Conservation (phyloP, 2,113 vertebrate genomes). For the Protobothrops mucrosquamatus region DNA sequence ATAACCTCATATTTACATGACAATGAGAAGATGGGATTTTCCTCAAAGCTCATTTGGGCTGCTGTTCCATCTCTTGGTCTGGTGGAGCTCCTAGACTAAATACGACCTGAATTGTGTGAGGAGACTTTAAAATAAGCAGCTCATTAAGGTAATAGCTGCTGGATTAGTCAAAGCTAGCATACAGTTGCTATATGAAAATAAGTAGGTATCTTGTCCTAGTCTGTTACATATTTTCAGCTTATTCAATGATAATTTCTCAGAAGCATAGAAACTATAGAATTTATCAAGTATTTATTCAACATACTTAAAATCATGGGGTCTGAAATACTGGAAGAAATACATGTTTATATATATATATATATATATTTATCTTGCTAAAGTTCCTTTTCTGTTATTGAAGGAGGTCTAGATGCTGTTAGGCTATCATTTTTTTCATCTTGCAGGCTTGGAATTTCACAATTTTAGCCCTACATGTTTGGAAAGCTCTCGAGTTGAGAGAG, state of each 20-base stretch:
- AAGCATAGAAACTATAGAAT: not conserved
- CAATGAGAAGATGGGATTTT: conserved; percentile 34
- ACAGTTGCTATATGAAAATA: not conserved
- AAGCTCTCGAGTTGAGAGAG: not conserved
- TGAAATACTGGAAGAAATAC: not conserved
- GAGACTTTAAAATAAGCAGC: conserved; percentile 38
- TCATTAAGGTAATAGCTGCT: conserved; percentile 32
- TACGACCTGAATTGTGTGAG: conserved; percentile 30
- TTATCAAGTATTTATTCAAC: not conserved
- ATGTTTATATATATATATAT: not conserved
- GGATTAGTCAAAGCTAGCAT: not conserved
- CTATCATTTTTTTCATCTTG: not conserved
- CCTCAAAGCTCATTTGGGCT: conserved; percentile 31
- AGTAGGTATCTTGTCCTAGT: not conserved
- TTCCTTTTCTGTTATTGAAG: not conserved
- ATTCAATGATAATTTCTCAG: not conserved
- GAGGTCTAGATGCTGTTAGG: accelerated
- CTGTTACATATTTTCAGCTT: not conserved
- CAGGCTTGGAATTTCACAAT: not conserved
- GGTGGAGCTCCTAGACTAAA: conserved; percentile 44
- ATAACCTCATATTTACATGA: conserved; percentile 33
- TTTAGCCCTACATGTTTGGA: not conserved
- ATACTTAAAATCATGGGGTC: not conserved
- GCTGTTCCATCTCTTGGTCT: conserved; percentile 32
- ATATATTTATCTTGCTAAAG: not conserved